Evolutionary conservation across 2,797 vertebrate genomes (phyloP).

Genomic region (Sebastes itinus): DNA sequence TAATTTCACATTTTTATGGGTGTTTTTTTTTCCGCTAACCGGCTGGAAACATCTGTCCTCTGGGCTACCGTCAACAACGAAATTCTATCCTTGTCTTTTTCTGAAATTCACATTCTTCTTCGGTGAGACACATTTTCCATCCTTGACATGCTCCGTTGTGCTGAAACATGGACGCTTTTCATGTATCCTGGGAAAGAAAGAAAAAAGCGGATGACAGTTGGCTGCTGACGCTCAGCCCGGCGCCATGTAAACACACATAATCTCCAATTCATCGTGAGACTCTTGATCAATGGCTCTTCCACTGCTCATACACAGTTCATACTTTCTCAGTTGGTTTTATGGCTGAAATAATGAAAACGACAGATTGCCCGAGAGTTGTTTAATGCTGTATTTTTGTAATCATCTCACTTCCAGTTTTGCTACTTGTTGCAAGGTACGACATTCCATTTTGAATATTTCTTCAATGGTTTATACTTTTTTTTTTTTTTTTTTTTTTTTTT

Average conservation of each 20-base stretch:
- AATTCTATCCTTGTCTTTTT: conserved; percentile 45
- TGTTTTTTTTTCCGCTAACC: conserved; percentile 1
- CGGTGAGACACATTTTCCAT: conserved; percentile 59
- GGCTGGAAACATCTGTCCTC: conserved; percentile 58
- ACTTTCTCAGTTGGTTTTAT: conserved; percentile 31
- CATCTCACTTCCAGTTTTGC: conserved; percentile 61
- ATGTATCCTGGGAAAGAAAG: conserved; percentile 10
- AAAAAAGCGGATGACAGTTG: conserved; percentile 18
- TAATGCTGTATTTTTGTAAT: conserved; percentile 67
- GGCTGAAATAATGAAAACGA: conserved; percentile 27
- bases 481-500: conserved; percentile 44
- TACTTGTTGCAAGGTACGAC: conserved; percentile 52
- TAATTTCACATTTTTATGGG: not conserved
- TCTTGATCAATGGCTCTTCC: conserved; percentile 33
- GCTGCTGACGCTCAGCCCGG: conserved; percentile 26
- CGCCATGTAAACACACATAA: conserved; percentile 41
- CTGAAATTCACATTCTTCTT: conserved; percentile 56
- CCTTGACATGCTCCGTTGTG: conserved; percentile 22
- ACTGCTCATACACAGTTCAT: conserved; percentile 9
- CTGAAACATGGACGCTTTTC: conserved; percentile 41
- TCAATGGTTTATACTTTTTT: conserved; percentile 27
- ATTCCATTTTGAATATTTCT: conserved; percentile 58
- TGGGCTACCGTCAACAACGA: conserved; percentile 32
- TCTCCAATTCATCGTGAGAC: not conserved
- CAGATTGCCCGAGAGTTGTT: conserved; percentile 33